phyloP scores from a whole-genome alignment of 2,113 vertebrate genomes.

The Trogon melanurus region DNA sequence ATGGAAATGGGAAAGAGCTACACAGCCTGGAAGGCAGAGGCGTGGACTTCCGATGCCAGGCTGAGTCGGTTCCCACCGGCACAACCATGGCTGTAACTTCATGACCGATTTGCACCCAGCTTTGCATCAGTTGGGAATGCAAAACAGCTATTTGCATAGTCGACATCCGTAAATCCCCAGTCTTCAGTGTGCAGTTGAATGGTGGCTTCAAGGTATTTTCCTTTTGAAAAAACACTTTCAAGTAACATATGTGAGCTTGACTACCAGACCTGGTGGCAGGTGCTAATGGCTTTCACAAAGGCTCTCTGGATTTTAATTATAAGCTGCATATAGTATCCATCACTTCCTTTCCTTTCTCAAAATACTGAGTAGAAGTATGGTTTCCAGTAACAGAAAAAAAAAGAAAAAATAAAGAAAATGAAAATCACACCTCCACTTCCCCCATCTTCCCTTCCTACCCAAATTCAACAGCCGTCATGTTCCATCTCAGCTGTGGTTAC shows the following conservation, averaged over 20 bases:
- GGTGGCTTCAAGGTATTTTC: not conserved
- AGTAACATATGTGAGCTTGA: not conserved
- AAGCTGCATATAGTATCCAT: not conserved
- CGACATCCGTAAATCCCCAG: not conserved
- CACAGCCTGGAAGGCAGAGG: not conserved
- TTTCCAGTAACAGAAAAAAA: not conserved
- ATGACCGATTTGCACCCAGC: not conserved
- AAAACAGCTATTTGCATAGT: not conserved
- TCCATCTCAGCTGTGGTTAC: not conserved
- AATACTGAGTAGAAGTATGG: not conserved
- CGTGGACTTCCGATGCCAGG: fast-evolving
- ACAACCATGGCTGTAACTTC: not conserved
- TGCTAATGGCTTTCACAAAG: constrained; percentile 47
- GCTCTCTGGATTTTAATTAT: constrained; percentile 31
- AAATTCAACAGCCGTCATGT: not conserved
- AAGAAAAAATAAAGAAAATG: no score
- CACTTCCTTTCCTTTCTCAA: not conserved
- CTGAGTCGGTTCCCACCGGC: not conserved
- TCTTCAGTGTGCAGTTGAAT: not conserved
- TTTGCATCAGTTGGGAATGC: not conserved
- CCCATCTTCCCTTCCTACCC: no score
- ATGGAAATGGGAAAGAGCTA: not conserved
- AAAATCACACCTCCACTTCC: not conserved
- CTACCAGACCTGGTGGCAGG: constrained; percentile 5
- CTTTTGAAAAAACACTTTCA: not conserved